A percentile compares a stretch with the other conserved stretches of the same genome.
These are phyloP conservation scores for Litoditis marina DNA, from an alignment of 2,888 invertebrate genomes.

Conservation along the genomic window DNA sequence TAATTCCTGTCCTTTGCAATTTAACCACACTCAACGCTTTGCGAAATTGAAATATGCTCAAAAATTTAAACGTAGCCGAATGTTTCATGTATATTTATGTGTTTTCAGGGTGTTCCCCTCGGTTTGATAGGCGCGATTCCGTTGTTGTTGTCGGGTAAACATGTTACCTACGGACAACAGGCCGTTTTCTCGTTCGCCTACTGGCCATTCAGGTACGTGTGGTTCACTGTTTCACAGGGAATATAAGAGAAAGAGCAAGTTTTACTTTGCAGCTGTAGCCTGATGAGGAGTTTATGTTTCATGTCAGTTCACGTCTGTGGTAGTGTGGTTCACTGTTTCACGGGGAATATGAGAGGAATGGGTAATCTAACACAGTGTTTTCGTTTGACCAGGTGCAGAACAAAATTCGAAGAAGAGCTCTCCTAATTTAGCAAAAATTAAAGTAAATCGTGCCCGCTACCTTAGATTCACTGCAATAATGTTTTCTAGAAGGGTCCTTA, in stretches of 20 bases:
- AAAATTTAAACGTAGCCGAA: neutral
- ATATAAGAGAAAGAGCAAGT: too few species aligned
- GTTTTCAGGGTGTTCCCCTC: conserved; percentile 77
- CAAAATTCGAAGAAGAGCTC: too few species aligned
- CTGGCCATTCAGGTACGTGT: conserved; percentile 74
- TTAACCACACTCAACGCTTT: too few species aligned
- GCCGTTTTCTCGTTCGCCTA: conserved; percentile 67
- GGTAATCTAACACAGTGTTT: too few species aligned
- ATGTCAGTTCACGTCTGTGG: too few species aligned
- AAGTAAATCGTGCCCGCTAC: too few species aligned
- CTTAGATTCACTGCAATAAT: neutral
- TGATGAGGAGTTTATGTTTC: too few species aligned
- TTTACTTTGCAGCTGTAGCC: too few species aligned
- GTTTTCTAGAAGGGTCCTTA: neutral
- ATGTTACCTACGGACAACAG: conserved; percentile 90
- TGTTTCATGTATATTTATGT: neutral
- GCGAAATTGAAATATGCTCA: neutral
- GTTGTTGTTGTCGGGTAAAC: conserved; percentile 86
- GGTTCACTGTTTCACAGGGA: conserved; percentile 89
- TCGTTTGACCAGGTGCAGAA: too few species aligned
- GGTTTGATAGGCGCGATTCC: conserved; percentile 91
- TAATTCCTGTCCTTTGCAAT: too few species aligned
- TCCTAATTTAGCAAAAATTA: too few species aligned
- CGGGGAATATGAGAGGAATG: too few species aligned
- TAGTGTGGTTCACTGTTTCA: conserved; percentile 86